A percentile compares a stretch with the other conserved stretches of the same genome.
These are phyloP conservation scores for Hemibagrus guttatus DNA, from an alignment of 2,797 vertebrate genomes.

Conservation along the genomic window DNA sequence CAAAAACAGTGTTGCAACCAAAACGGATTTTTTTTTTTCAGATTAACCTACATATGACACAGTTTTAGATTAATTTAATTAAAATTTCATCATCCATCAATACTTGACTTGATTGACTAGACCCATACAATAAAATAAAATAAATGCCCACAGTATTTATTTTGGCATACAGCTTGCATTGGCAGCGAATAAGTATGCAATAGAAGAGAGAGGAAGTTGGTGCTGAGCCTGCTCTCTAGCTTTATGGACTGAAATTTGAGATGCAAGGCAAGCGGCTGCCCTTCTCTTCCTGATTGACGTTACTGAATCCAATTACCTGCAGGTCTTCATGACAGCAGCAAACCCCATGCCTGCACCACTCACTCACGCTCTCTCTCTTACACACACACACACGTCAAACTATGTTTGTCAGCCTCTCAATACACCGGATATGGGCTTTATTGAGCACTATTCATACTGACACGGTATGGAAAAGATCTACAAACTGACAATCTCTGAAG, in stretches of 20 bases:
- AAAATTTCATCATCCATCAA: background rate
- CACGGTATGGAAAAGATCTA: constrained; percentile 9
- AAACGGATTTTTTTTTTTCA: background rate
- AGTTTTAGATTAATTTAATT: background rate
- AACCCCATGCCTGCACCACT: constrained; percentile 11
- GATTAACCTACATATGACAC: background rate
- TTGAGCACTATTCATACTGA: constrained; percentile 31
- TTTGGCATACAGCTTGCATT: background rate
- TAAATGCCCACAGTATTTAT: too few species aligned
- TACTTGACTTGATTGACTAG: background rate
- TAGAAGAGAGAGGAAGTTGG: background rate
- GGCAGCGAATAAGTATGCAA: background rate
- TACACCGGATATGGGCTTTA: constrained; percentile 20
- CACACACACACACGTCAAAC: background rate
- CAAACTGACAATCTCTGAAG: background rate
- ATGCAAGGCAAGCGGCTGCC: constrained; percentile 37
- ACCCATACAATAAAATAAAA: background rate
- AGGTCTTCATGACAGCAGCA: constrained; percentile 37
- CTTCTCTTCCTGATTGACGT: constrained; percentile 52
- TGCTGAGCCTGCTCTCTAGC: constrained; percentile 41
- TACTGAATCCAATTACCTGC: constrained; percentile 52
- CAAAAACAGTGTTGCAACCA: background rate
- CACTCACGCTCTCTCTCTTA: background rate
- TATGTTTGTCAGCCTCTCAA: constrained; percentile 23
- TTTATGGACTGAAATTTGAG: constrained; percentile 55